Evolutionary conservation across 92 coral and sea anemone genomes (phyloP).

Genomic region (Parazoanthus atlanticus): DNA sequence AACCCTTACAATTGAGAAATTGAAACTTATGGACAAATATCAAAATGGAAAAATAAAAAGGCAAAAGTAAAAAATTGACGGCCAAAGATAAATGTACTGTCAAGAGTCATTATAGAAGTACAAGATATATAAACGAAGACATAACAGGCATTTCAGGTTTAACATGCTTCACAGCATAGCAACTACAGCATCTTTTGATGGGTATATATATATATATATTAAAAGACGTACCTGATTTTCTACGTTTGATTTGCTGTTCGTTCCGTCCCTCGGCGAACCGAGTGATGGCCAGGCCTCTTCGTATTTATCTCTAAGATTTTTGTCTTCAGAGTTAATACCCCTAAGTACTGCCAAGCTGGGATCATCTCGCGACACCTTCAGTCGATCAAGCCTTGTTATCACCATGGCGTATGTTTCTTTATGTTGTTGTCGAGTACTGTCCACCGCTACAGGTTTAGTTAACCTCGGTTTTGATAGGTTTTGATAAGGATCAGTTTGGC

Average conservation of each 20-base stretch:
- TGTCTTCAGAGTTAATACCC: slow-evolving; percentile 8
- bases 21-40: too few species aligned
- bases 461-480: background rate
- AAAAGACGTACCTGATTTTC: too few species aligned
- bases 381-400: background rate
- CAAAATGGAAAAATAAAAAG: too few species aligned
- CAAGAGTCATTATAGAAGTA: too few species aligned
- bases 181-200: too few species aligned
- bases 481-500: background rate
- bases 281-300: slow-evolving; percentile 60
- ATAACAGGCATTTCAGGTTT: too few species aligned
- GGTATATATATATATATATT: too few species aligned
- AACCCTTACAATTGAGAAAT: too few species aligned
- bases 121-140: too few species aligned
- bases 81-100: too few species aligned
- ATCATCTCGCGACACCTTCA: background rate
- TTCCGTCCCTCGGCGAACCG: slow-evolving; percentile 20
- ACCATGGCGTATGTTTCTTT: background rate
- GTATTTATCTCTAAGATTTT: background rate
- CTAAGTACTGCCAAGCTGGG: slow-evolving; percentile 2
- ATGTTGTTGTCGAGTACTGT: background rate
- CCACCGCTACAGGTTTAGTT: background rate
- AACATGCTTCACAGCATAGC: too few species aligned
- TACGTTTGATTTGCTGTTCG: background rate
- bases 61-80: too few species aligned